Evolutionary conservation across 1,140 invertebrate species (phyloP), one percentile per base, ranked within the genome.

Genomic region (Holcopasites calliopsidis): DNA sequence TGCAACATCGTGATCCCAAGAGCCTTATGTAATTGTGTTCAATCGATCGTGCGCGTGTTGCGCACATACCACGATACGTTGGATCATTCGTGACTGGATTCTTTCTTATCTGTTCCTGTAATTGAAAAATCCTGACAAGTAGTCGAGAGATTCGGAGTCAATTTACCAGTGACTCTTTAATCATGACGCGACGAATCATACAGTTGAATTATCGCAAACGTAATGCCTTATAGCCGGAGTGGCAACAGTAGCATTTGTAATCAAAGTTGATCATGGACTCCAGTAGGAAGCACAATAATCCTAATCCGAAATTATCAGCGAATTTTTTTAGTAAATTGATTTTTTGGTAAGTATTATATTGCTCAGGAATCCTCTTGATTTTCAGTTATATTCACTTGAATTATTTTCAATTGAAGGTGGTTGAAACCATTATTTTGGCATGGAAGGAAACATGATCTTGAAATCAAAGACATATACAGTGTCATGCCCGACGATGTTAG

Each of bases 401-500:
- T 26, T 69, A 57, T 65, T 18, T 5, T 26, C 3, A 10, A 60
- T 86, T 75, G 18, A 71, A 91, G 90, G 79, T 91, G 90, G 90
- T 38, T 90, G 0, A 86, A 80, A n/a, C 73, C 83, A 0, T 54
- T 91, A 3, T 90, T 91, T 60, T 77, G 70, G 62, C 79, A 88
- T 73, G 88, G 87, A 33, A 86, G 68, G 26, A 69, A 76, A 7
- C 81, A 89, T 68, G 82, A 89, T 73, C 76, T 91, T 33, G 85
- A 90, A 52, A 38, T 83, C 5, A 87, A 88, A 77, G 84, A 91
- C 81, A 64, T 91, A 7, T 87, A 90, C 11, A 93, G 93, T 78
- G 92, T 93, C 10, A 91, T 94, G 77, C 92, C 93, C 60, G 86
- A 80, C 64, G 93, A 94, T 82, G 87, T 91, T 16, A 94, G 94